Percentiles rank a stretch among this genome's conserved stretches.
phyloP scores from a whole-genome alignment of 1,140 invertebrate genomes.

The Thrips palmi region DNA sequence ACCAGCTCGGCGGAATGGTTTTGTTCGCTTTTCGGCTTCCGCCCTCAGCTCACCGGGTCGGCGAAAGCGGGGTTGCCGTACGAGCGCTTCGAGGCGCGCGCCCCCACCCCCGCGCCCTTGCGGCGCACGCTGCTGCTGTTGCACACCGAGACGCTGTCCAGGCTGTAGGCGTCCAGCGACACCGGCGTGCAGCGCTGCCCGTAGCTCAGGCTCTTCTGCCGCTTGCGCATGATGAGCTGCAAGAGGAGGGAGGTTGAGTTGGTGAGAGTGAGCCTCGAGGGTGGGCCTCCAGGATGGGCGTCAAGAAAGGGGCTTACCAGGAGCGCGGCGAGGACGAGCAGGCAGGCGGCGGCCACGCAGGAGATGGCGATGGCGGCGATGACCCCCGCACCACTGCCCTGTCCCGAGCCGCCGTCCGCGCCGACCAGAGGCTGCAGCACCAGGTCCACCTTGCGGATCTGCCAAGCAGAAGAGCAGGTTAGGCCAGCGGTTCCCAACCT shows the following conservation, averaged over 20 bases:
- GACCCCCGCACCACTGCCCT: too few relatives aligned
- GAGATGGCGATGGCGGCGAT: conserved; percentile 32
- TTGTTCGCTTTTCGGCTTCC: conserved; percentile 5
- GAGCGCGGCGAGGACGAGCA: conserved; percentile 41
- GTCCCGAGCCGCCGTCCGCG: too few relatives aligned
- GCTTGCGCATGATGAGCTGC: conserved; percentile 48
- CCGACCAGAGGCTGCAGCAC: too few relatives aligned
- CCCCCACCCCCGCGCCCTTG: conserved; percentile 35
- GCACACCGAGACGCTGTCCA: conserved; percentile 74
- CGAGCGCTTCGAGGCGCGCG: conserved; percentile 56
- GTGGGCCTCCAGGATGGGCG: conserved; percentile 6
- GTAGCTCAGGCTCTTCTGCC: conserved; percentile 47
- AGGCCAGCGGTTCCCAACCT: too few relatives aligned
- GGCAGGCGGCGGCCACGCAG: conserved; percentile 29
- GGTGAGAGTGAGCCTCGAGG: conserved; percentile 8
- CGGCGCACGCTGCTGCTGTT: conserved; percentile 56
- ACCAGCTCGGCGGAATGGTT: conserved; percentile 2
- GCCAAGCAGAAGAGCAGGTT: too few relatives aligned
- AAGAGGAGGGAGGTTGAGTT: conserved; percentile 17
- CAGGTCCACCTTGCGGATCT: too few relatives aligned
- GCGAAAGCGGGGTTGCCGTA: conserved; percentile 86
- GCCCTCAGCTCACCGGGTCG: conserved; percentile 51
- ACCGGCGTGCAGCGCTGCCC: conserved; percentile 72
- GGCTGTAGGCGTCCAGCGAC: conserved; percentile 68
- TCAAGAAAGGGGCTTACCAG: conserved; percentile 30